Conservation (phyloP, 2,888 invertebrate species). For the Rhagonycha fulva region DNA sequence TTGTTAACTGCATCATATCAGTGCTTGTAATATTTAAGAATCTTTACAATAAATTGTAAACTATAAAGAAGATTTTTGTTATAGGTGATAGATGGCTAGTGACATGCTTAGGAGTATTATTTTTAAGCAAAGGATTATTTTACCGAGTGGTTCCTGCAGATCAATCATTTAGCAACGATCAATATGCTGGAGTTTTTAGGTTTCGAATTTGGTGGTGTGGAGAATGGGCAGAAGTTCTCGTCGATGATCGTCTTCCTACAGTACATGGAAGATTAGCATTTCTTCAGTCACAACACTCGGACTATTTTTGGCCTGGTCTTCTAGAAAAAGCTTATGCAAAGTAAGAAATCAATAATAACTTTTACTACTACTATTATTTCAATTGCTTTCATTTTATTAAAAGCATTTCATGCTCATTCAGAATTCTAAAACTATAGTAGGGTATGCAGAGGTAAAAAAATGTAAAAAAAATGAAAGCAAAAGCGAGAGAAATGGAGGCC, state of each 20-base stretch:
- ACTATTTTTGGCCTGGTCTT: slow-evolving; percentile 87
- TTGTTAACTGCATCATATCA: no score
- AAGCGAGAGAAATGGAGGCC: no score
- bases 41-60: neutral
- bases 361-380: neutral
- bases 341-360: slow-evolving; percentile 57
- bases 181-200: slow-evolving; percentile 81
- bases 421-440: no score
- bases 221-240: slow-evolving; percentile 87
- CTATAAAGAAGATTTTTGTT: slow-evolving; percentile 7
- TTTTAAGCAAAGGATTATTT: slow-evolving; percentile 84
- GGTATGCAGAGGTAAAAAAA: no score
- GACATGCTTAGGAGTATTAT: slow-evolving; percentile 83
- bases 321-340: slow-evolving; percentile 93
- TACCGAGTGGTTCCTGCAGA: slow-evolving; percentile 91
- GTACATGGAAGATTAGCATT: slow-evolving; percentile 86
- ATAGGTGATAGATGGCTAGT: slow-evolving; percentile 90
- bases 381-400: no score
- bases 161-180: slow-evolving; percentile 73
- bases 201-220: slow-evolving; percentile 95
- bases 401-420: no score
- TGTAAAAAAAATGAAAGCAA: no score
- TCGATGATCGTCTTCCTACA: slow-evolving; percentile 88
- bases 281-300: slow-evolving; percentile 77
- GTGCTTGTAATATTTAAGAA: no score